Evolutionary conservation across 1,140 invertebrate species (phyloP).

Genomic region (Drosophila subpulchrella): DNA sequence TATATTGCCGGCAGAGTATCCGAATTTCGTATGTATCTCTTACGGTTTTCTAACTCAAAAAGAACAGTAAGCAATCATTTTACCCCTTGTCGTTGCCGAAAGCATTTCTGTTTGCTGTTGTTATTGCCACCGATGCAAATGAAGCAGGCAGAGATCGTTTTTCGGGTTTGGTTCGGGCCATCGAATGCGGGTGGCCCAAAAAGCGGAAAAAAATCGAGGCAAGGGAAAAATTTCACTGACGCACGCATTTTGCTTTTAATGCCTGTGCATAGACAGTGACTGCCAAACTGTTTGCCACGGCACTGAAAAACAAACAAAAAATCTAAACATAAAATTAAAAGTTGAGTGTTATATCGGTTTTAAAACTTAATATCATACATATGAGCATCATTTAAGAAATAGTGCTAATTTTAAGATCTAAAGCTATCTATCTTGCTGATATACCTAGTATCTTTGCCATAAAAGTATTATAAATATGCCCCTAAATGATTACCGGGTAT

Average conservation of each 20-base stretch:
- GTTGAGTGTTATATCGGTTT: too few species aligned
- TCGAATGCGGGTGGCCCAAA: slow-evolving; percentile 60
- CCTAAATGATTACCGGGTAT: too few species aligned
- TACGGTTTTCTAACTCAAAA: slow-evolving; percentile 15
- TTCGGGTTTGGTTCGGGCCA: slow-evolving; percentile 31
- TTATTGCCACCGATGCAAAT: slow-evolving; percentile 34
- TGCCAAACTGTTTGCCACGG: slow-evolving; percentile 46
- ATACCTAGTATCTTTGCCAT: too few species aligned
- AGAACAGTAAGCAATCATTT: slow-evolving; percentile 43
- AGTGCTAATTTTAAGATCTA: too few species aligned
- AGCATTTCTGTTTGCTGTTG: slow-evolving; percentile 32
- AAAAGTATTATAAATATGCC: too few species aligned
- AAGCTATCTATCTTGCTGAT: too few species aligned
- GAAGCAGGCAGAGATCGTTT: slow-evolving; percentile 27
- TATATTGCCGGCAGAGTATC: not conserved
- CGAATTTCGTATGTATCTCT: not conserved
- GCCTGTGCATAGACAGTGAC: slow-evolving; percentile 11
- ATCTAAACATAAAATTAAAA: not conserved
- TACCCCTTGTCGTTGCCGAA: slow-evolving; percentile 32
- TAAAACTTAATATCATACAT: too few species aligned
- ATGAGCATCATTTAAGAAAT: too few species aligned
- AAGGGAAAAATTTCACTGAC: slow-evolving; percentile 69
- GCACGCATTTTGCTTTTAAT: slow-evolving; percentile 55
- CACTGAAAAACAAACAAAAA: not conserved
- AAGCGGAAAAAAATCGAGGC: slow-evolving; percentile 14